Evolutionary conservation across 2,888 invertebrate genomes (phyloP), one percentile per base, ranked within the genome.

Genomic region (Congeria kusceri): DNA sequence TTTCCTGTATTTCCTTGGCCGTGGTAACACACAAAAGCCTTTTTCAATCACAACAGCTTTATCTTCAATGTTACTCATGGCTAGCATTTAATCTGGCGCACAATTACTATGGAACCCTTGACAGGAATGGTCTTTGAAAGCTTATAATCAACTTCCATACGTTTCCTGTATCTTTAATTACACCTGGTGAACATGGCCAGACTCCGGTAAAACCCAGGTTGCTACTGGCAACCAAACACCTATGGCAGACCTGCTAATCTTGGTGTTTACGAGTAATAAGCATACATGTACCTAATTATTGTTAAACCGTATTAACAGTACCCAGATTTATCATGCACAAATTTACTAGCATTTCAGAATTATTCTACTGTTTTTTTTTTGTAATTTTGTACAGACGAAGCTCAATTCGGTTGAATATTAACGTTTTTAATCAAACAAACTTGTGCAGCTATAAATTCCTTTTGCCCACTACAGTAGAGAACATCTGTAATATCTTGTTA

Each of bases 121-220:
- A 58, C 44, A 32, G 39, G 57, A 23, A 32, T n/a, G 28, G 53
- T 67, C 56, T 76, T 77, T 77, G 73, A 76, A 64, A 49, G 49
- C 39, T 49, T 59, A 77, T 77, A 74, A 81, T 81, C 70, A 63
- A 67, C 67, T 63, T 29, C 70, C 32, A 39, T 49, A 59, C 29
- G 64, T 57, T 81, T 81, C 81, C 81, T 81, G 77, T 77, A 15
- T 61, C 59, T 65, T 63, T 81, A 70, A 77, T 77, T 74, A 81
- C 49, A 32, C 56, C 32, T 15, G 18, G n/a, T 39, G 66, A 71
- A 77, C 77, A 77, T 70, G 39, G 15, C 39, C 39, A 77, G 77
- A 25, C 53, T 23, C 23, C 53, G 9, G 53, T 29, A 53, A 56
- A 39, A 39, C 39, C 3, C 23, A 9, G 20, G 53, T 53, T 53